phyloP scores from a whole-genome alignment of 2,113 vertebrate species.

The Microcebus griseorufus region DNA sequence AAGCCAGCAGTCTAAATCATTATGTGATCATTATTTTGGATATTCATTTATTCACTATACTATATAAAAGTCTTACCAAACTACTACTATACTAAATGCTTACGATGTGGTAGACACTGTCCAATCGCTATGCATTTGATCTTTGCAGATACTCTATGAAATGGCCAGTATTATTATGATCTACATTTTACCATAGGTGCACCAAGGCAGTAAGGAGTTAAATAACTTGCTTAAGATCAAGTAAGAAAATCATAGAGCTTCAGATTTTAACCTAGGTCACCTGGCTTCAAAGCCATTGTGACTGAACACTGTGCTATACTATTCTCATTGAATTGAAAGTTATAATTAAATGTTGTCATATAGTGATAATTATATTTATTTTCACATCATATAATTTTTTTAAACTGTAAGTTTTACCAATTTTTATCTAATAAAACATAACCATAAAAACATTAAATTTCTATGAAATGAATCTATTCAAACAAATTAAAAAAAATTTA shows the following conservation, averaged over 20 bases:
- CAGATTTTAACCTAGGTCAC: not conserved
- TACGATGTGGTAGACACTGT: not conserved
- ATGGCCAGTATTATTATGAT: not conserved
- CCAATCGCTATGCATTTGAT: not conserved
- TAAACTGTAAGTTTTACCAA: not conserved
- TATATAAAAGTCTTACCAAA: not conserved
- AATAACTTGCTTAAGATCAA: not conserved
- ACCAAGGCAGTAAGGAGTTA: not conserved
- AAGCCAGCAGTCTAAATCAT: not conserved
- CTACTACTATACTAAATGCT: not conserved
- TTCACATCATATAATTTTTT: conserved; percentile 29
- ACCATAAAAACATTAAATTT: conserved; percentile 25
- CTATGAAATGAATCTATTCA: conserved; percentile 17
- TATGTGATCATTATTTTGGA: not conserved
- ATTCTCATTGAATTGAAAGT: not conserved
- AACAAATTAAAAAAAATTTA: conserved; percentile 76
- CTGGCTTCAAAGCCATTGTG: not conserved
- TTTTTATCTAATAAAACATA: conserved; percentile 49
- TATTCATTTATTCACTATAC: not conserved
- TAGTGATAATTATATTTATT: not conserved
- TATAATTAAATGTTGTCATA: not conserved
- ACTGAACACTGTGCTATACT: not conserved
- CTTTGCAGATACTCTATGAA: not conserved
- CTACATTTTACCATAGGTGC: not conserved
- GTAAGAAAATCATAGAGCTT: not conserved